Conservation (phyloP, 2,797 vertebrate genomes). For the Spea hammondii region DNA sequence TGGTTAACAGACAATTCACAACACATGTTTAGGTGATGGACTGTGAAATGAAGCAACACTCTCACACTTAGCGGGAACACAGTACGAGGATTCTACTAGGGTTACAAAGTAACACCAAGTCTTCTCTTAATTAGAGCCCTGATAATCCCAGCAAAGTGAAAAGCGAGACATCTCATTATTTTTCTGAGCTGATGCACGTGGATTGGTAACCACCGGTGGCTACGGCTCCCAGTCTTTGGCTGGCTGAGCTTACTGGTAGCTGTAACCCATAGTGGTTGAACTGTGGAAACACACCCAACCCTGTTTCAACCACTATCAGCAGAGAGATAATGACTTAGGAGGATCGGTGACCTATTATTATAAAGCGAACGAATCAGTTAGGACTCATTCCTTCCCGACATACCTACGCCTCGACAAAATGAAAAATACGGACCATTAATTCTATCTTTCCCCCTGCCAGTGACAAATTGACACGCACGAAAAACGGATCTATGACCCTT, state of each 20-base stretch:
- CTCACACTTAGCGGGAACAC: not conserved
- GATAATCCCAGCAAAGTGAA: not conserved
- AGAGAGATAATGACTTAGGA: slow-evolving; percentile 3
- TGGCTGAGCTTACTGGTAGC: not conserved
- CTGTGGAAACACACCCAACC: too few relatives aligned
- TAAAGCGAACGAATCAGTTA: not conserved
- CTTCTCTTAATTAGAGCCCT: not conserved
- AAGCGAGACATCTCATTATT: too few relatives aligned
- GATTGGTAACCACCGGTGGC: too few relatives aligned
- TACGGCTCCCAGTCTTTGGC: not conserved
- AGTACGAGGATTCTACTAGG: not conserved
- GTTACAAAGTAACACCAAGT: slow-evolving; percentile 4
- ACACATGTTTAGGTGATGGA: slow-evolving; percentile 40
- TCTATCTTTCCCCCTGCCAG: slow-evolving; percentile 3
- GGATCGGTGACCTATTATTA: slow-evolving; percentile 7
- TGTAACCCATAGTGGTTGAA: not conserved
- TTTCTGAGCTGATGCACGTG: too few relatives aligned
- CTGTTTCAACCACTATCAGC: not conserved
- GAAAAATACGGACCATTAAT: slow-evolving; percentile 30
- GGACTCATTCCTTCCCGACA: slow-evolving; percentile 13
- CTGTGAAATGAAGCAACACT: slow-evolving; percentile 30
- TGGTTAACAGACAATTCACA: slow-evolving; percentile 19
- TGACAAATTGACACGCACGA: slow-evolving; percentile 23
- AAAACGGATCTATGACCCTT: slow-evolving; percentile 32
- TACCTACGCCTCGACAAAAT: slow-evolving; percentile 21